Evolutionary conservation across 2,113 vertebrate species (phyloP).

Genomic region (Pitta sordida): DNA sequence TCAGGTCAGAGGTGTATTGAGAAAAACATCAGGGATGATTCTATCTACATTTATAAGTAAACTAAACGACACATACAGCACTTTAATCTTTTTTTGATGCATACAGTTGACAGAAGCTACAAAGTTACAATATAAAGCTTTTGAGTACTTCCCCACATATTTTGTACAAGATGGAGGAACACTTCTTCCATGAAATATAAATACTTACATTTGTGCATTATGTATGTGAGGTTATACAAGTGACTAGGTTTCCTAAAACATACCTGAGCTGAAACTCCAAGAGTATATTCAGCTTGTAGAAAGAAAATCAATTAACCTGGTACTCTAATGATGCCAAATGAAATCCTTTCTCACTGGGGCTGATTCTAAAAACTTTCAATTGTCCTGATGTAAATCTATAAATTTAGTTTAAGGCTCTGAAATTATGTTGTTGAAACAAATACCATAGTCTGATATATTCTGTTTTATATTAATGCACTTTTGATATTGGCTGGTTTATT

Average conservation of each 20-base stretch:
- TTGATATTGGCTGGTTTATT: background rate
- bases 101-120: constrained; percentile 64
- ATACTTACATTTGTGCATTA: constrained; percentile 16
- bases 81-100: constrained; percentile 76
- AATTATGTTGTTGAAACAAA: background rate
- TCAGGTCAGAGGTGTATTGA: constrained; percentile 67
- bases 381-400: background rate
- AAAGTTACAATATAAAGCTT: constrained; percentile 71
- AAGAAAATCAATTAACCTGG: constrained; percentile 1
- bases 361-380: background rate
- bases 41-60: constrained; percentile 63
- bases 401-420: background rate
- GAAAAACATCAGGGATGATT: constrained; percentile 67
- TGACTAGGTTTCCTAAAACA: background rate
- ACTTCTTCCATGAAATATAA: constrained; percentile 15
- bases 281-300: background rate
- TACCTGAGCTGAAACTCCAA: background rate
- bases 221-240: constrained; percentile 20
- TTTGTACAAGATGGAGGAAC: constrained; percentile 30
- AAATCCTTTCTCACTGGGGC: background rate
- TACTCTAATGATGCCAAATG: background rate
- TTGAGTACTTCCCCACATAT: constrained; percentile 29
- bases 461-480: background rate
- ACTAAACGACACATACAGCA: constrained; percentile 66
- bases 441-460: background rate